Base-by-base conservation (phyloP, 2,888 invertebrate species). In the Linnaemya tessellans region DNA sequence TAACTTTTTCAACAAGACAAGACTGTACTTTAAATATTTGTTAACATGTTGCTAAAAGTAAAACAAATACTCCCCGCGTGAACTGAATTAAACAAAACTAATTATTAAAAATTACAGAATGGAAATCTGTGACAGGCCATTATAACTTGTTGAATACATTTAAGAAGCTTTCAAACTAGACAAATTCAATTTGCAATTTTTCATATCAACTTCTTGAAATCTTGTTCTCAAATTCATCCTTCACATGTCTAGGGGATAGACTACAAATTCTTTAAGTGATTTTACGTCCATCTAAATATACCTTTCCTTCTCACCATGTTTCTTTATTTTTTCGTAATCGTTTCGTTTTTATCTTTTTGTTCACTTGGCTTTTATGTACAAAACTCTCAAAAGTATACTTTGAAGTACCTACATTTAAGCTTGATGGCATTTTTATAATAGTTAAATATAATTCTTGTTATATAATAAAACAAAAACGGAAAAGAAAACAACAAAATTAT, bases 331-430 rank as follows among this genome's bases (percentile, higher is more conserved):
- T 22, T 49, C 18, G 56, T 46, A 54, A 67, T 77, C 46, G 67
- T 78, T 68, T 49, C 18, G 9, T 22, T 67, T 41, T 54, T 20
- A 8, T 11, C 58, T 54, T 58, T 35, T 49, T 38, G 11, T 62
- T 30, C 41, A 25, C 58, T 54, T 43, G 35, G 38, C 35, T 58
- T 30, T 5, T 80, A 30, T 54, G 58, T n/a, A 80, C 74, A 74
- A 80, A 80, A 80, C 74, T 67, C 80, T 74, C 30, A 80, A 80
- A 80, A 80, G 60, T 74, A 67, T 68, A 74, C 74, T 80, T 80
- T 80, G 67, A 74, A 80, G 67, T 67, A 74, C 67, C 49, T 78
- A 51, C 51, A 83, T 83, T 83, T 78, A 43, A 83, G 77, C 82
- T 71, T 78, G 78, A 83, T 70, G 49, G 65, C 65, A 78, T 78